These are phyloP conservation scores for Tinea pellionella DNA, from an alignment of 2,888 invertebrate genomes.

Conservation along the genomic window DNA sequence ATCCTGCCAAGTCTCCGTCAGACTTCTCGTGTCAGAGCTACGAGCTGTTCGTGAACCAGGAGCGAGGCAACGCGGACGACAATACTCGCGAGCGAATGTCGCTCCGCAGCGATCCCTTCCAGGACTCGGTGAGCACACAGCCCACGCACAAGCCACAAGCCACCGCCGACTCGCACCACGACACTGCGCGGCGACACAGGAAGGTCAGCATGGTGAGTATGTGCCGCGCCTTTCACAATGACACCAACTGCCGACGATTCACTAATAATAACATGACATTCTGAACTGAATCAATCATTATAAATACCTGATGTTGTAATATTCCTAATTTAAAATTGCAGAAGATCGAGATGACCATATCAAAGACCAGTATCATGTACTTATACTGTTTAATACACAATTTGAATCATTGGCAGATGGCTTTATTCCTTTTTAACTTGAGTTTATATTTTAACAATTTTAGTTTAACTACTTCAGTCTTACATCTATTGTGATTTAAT, in stretches of 20 bases:
- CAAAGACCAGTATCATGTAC: conserved; percentile 1
- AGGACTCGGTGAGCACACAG: conserved; percentile 90
- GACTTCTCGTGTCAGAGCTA: conserved; percentile 93
- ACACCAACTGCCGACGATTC: conserved; percentile 12
- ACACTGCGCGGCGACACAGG: conserved; percentile 70
- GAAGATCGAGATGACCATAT: not conserved
- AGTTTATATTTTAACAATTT: conserved; percentile 19
- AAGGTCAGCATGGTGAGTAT: conserved; percentile 94
- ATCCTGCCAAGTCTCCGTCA: conserved; percentile 88
- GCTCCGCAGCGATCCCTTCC: conserved; percentile 86
- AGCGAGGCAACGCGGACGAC: conserved; percentile 89
- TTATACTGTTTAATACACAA: not conserved
- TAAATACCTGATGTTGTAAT: not conserved
- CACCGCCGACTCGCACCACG: conserved; percentile 65
- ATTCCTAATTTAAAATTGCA: not conserved
- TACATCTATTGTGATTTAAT: not conserved
- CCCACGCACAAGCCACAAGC: conserved; percentile 62
- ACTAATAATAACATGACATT: not conserved
- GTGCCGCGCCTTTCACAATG: conserved; percentile 29
- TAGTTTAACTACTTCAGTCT: not conserved
- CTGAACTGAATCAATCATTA: not conserved
- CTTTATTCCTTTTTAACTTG: conserved; percentile 49
- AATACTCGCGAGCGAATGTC: conserved; percentile 93
- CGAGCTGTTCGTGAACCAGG: conserved; percentile 90
- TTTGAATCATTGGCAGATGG: conserved; percentile 48